phyloP scores from a whole-genome alignment of 2,797 vertebrate species.

The Eupleurogrammus muticus region DNA sequence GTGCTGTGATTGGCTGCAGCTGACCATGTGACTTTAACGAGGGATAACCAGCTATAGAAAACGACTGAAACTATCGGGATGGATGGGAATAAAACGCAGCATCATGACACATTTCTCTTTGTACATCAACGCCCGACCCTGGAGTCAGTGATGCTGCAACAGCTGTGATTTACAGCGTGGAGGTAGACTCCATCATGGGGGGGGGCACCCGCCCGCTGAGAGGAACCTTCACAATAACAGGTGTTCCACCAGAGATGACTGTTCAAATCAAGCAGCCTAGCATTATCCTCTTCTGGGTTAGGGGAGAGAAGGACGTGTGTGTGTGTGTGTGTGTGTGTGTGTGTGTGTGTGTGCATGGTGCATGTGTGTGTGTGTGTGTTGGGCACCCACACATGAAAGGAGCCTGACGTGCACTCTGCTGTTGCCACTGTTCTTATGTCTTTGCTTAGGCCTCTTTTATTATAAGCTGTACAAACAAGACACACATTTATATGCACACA shows the following conservation, averaged over 20 bases:
- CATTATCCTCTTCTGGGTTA: conserved; percentile 79
- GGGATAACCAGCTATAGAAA: too few species aligned
- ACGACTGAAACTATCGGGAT: too few species aligned
- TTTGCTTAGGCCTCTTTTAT: conserved; percentile 48
- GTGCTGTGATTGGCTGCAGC: too few species aligned
- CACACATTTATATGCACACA: conserved; percentile 33
- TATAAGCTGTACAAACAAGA: conserved; percentile 48
- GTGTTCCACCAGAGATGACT: conserved; percentile 70
- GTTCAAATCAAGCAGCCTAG: conserved; percentile 78
- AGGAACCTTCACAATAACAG: conserved; percentile 79
- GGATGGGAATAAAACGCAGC: too few species aligned
- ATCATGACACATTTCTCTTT: too few species aligned
- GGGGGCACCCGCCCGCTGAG: conserved; percentile 75
- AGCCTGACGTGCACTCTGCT: neutral
- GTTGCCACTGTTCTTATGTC: conserved; percentile 19
- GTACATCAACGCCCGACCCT: conserved; percentile 42
- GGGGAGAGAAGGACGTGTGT: conserved; percentile 28
- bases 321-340: conserved; percentile 16
- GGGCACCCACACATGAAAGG: conserved; percentile 16
- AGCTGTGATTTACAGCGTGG: conserved; percentile 70
- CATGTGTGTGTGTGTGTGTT: neutral
- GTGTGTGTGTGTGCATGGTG: neutral
- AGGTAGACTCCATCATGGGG: conserved; percentile 69
- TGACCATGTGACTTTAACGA: too few species aligned
- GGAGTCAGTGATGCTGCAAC: conserved; percentile 70